Evolutionary conservation across 2,888 invertebrate genomes (phyloP), one percentile per base, ranked within the genome.

Genomic region (Epinotia bilunana): DNA sequence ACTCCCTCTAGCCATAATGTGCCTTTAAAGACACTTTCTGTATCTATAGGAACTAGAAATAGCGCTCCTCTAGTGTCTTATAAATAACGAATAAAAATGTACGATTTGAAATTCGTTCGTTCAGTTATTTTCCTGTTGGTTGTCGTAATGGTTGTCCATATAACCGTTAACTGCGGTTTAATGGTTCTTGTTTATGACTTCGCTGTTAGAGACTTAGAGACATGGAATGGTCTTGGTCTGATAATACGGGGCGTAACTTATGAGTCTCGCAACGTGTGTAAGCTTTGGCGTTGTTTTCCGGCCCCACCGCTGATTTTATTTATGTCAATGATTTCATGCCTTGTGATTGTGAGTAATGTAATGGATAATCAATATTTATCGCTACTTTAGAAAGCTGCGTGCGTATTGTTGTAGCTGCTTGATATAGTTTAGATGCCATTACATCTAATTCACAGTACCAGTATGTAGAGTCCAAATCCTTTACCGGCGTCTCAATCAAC

Each of bases 41-140:
- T 23, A 57, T 55, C 23, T 55, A 67, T 63, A 57, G 49, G 46
- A 62, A 4, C 20, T 57, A 4, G 18, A 53, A n/a, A 13, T 73
- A 68, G 55, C 68, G 74, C 63, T 49, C 39, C 23, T 69, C n/a
- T 58, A 33, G 33, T 53, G 58, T 64, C 49, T 11, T 20, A 74
- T 69, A 63, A 68, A 28, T 58, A 63, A 67, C 28, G 68, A 69
- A 55, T 69, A 57, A 23, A 72, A 39, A 65, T 53, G 60, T 20
- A 57, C 57, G 46, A 20, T 53, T 62, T 58, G 4, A 63, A 49
- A 62, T 49, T 20, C 20, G 18, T 57, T 58, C 20, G 20, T 70
- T 39, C 12, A 20, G 23, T n/a, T 55, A 20, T 74, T 74, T 74
- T 74, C 70, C 74, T 70, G 74, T 64, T 64, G 39, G 63, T 74